phyloP scores from a whole-genome alignment of 2,797 vertebrate genomes.

The Manis pentadactyla region DNA sequence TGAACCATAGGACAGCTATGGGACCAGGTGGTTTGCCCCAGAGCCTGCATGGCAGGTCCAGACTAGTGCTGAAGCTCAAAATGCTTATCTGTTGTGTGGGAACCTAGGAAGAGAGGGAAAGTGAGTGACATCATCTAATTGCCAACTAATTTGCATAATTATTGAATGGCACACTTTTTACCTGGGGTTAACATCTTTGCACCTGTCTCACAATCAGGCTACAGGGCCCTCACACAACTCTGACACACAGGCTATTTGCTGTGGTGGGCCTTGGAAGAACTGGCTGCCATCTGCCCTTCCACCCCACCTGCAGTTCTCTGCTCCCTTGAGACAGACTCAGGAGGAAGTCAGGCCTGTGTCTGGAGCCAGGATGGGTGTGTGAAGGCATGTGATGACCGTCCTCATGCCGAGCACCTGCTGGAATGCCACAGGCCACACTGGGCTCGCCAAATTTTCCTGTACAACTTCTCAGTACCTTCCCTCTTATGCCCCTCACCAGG shows the following conservation, averaged over 20 bases:
- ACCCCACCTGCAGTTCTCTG: neutral
- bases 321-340: neutral
- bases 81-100: constrained; percentile 77
- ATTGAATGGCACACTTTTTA: constrained; percentile 81
- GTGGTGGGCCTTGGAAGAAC: constrained; percentile 35
- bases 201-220: constrained; percentile 77
- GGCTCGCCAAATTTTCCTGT: neutral
- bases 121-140: constrained; percentile 88
- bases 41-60: neutral
- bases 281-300: constrained; percentile 37
- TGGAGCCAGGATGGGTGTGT: neutral
- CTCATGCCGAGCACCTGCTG: neutral
- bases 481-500: neutral
- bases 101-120: constrained; percentile 67
- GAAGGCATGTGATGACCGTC: neutral
- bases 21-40: constrained; percentile 61
- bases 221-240: constrained; percentile 30
- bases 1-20: neutral
- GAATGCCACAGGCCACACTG: neutral
- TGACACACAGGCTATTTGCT: constrained; percentile 48
- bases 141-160: constrained; percentile 87
- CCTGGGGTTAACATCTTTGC: constrained; percentile 82
- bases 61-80: constrained; percentile 66
- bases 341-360: neutral
- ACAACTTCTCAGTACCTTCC: neutral